Evolutionary conservation across 2,113 vertebrate genomes (phyloP).

Genomic region (Dissostichus mawsoni): DNA sequence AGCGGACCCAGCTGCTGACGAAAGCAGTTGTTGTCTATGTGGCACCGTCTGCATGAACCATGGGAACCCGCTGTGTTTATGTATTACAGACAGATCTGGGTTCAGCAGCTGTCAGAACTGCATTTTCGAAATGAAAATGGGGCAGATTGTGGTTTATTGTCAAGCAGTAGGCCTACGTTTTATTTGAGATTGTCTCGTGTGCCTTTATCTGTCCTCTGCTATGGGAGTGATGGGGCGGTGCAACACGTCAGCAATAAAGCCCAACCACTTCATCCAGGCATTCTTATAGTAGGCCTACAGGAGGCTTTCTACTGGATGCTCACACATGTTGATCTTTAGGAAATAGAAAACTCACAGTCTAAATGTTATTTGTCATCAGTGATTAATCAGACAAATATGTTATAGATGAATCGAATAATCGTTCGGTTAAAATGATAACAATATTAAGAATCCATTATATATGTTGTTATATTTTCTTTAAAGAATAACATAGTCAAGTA

Average conservation of each 20-base stretch:
- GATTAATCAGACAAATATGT: too few relatives aligned
- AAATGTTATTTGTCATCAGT: too few relatives aligned
- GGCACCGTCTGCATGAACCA: slow-evolving; percentile 45
- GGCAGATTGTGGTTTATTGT: not conserved
- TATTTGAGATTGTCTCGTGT: not conserved
- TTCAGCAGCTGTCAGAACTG: not conserved
- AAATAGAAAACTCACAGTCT: not conserved
- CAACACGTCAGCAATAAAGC: slow-evolving; percentile 91
- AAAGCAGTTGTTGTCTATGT: slow-evolving; percentile 67
- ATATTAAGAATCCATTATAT: too few relatives aligned
- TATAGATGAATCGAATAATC: too few relatives aligned
- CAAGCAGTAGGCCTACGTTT: not conserved
- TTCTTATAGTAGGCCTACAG: not conserved
- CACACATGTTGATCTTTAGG: slow-evolving; percentile 7
- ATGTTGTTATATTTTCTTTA: too few relatives aligned
- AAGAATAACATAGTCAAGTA: too few relatives aligned
- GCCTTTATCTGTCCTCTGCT: not conserved
- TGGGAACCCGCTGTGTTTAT: slow-evolving; percentile 5
- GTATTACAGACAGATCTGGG: not conserved
- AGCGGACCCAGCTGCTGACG: slow-evolving; percentile 36
- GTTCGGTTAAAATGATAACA: too few relatives aligned
- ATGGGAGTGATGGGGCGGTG: slow-evolving; percentile 59
- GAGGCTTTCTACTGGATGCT: not conserved
- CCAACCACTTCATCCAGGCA: not conserved
- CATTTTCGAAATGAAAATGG: not conserved